These are phyloP conservation scores for Sturnus vulgaris DNA, from an alignment of 2,113 vertebrate genomes.

Conservation along the genomic window DNA sequence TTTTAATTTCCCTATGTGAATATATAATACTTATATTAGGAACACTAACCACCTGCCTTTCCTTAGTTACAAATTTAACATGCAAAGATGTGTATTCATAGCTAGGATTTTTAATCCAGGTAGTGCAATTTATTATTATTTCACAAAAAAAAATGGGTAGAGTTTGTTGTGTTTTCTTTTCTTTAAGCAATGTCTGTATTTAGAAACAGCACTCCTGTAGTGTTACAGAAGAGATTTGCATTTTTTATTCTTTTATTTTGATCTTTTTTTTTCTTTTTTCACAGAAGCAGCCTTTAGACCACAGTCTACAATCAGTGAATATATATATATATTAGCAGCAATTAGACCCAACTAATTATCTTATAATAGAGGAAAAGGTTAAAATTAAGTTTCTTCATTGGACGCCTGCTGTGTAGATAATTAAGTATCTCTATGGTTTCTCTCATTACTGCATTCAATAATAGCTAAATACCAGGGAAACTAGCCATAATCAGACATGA, in stretches of 20 bases:
- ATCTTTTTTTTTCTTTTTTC: not conserved
- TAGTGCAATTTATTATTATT: not conserved
- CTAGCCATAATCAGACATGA: constrained; percentile 71
- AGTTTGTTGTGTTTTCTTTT: not conserved
- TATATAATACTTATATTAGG: not conserved
- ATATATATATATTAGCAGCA: constrained; percentile 75
- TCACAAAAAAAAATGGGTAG: constrained; percentile 23
- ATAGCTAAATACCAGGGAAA: constrained; percentile 77
- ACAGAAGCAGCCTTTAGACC: constrained; percentile 56
- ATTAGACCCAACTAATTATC: constrained; percentile 77
- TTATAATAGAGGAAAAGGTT: constrained; percentile 78
- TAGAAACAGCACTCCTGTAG: constrained; percentile 33
- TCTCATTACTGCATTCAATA: constrained; percentile 79
- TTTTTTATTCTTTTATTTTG: not conserved
- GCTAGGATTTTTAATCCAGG: not conserved
- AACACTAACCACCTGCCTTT: not conserved
- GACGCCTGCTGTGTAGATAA: constrained; percentile 77
- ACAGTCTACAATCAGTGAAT: constrained; percentile 75
- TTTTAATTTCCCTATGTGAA: fast-evolving
- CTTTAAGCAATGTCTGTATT: constrained; percentile 11
- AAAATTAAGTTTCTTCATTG: constrained; percentile 74
- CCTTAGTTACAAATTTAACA: not conserved
- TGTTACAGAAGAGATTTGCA: not conserved
- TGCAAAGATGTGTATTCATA: not conserved
- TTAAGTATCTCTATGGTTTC: constrained; percentile 78